Evolutionary conservation across 2,113 vertebrate species (phyloP), one percentile per base, ranked within the genome.

Genomic region (Carollia perspicillata): DNA sequence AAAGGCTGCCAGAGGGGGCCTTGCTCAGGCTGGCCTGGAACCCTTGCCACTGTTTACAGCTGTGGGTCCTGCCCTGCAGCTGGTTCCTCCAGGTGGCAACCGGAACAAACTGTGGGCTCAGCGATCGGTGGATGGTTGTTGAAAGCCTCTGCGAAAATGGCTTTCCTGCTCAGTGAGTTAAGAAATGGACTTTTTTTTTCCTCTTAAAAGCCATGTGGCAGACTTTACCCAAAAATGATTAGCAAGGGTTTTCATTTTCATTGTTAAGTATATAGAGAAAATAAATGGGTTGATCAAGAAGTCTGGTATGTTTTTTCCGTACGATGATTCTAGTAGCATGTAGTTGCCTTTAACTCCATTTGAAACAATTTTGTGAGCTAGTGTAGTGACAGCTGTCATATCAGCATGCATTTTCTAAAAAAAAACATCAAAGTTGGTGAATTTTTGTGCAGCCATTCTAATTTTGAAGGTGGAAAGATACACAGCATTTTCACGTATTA

Each of bases 131-230:
- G 40, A 40, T 84, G n/a, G 17, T 71, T 88, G 33, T 94, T 88
- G 58, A 68, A 95, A 97, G 47, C 49, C 69, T 69, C 33, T 60
- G 74, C 11, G 79, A 89, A 16, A 23, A 22, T 90, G 47, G 16
- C 69, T 96, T 96, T 78, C 26, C 69, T 71, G n/a, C 51, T 94
- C 9, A 58, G 0, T 55, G 63, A 90, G 28, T 84, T 85, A 77
- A 85, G 47, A 81, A 69, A 55, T 92, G 30, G 18, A n/a, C 89
- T 95, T 58, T 90, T 93, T 71, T 92, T 90, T 93, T 72, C 90
- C 63, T 91, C 60, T 26, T 40, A 63, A 85, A 89, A 84, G 5
- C n/a, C 58, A 72, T 42, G 30, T 84, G 53, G 28, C 8, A 55
- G 11, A 33, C 77, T 93, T 93, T 83, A 79, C 5, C 16, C 37